These are phyloP conservation scores for Bombylius discolor DNA, from an alignment of 2,888 invertebrate species.

Conservation along the genomic window DNA sequence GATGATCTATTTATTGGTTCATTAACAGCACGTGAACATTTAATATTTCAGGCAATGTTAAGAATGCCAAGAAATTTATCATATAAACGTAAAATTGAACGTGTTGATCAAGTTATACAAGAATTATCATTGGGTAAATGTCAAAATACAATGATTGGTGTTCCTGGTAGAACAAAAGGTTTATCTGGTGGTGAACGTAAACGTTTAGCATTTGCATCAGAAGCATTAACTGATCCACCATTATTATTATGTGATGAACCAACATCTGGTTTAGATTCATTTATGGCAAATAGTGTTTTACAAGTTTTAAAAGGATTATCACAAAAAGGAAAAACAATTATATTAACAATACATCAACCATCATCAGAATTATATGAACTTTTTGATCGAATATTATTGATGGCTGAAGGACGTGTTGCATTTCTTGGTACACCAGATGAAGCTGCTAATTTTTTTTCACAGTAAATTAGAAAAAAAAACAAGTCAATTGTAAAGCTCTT, in stretches of 20 bases:
- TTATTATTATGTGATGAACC: conserved; percentile 96
- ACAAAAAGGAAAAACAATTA: conserved; percentile 73
- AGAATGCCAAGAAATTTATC: conserved; percentile 71
- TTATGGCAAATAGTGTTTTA: conserved; percentile 90
- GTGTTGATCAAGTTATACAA: conserved; percentile 76
- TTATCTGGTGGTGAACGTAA: conserved; percentile 96
- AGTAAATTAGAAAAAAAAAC: conserved; percentile 40
- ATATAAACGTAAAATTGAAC: conserved; percentile 55
- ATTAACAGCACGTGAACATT: conserved; percentile 77
- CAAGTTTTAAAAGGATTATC: conserved; percentile 64
- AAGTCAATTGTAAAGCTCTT: not conserved
- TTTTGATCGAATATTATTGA: conserved; percentile 76
- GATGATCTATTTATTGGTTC: conserved; percentile 87
- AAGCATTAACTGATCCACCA: conserved; percentile 88
- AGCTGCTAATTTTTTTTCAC: conserved; percentile 65
- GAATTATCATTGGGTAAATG: conserved; percentile 82
- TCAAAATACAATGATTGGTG: conserved; percentile 80
- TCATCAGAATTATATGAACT: conserved; percentile 81
- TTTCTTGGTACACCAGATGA: conserved; percentile 71
- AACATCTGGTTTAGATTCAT: conserved; percentile 91
- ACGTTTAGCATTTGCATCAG: conserved; percentile 90
- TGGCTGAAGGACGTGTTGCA: conserved; percentile 86
- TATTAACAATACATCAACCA: conserved; percentile 92
- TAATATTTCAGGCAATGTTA: conserved; percentile 78
- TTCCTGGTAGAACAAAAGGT: conserved; percentile 75